Evolutionary conservation across 2,888 invertebrate species (phyloP), one percentile per base, ranked within the genome.

Genomic region (Scaptomyza tumidula): DNA sequence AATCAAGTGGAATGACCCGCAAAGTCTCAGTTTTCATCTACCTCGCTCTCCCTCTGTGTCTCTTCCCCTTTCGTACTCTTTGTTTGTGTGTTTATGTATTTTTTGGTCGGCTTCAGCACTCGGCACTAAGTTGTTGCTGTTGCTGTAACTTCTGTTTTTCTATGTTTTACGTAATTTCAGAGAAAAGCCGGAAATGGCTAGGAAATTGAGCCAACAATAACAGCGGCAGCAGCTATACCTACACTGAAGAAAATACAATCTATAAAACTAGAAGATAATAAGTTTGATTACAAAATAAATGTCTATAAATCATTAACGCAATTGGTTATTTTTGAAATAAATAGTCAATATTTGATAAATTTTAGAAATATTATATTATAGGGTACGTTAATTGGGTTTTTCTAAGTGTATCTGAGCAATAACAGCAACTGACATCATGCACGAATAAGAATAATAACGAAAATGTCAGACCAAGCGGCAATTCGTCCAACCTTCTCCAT

Each of bases 1-100:
- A 90, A 82, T 89, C 88, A 89, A 88, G 89, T 89, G 89, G 87
- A 89, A 89, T 89, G 89, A 89, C 89, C 89, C 81, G 78, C 81
- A 77, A 76, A 59, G 56, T 69, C 65, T 31, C 31, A 19, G 14
- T n/a, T 16, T 27, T 24, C 31, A 50, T 10, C 45, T 31, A 13
- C 73, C 56, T 46, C 46, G 27, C 43, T 54, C 56, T 54, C 41
- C 27, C 19, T 33, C 43, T 52, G 37, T 46, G 44, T 33, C 43
- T 52, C 52, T 56, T 37, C 29, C 11, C 33, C 43, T 54, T 41
- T 29, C 43, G 50, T 46, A 52, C 41, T 35, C n/a, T 39, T 11
- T 46, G 48, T 68, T 52, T 61, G 60, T 57, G 31, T 58, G 53
- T 71, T 43, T 46, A 41, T 37, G 56, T 50, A 52, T 44, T 61